A percentile compares a stretch with the other conserved stretches of the same genome.
These are phyloP conservation scores for Lepus timidus DNA, from an alignment of 2,113 vertebrate genomes.

Conservation along the genomic window DNA sequence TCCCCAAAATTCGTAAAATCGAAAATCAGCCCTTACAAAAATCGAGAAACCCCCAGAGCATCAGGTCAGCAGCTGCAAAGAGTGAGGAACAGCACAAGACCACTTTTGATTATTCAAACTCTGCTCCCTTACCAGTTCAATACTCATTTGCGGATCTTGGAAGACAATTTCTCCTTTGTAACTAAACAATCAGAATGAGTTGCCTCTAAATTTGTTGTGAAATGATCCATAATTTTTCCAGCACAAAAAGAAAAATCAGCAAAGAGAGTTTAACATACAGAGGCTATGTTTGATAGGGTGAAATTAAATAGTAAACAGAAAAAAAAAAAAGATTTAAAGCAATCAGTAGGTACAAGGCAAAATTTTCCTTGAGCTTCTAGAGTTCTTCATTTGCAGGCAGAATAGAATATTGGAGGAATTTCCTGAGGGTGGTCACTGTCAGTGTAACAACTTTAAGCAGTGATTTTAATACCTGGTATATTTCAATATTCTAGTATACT, in stretches of 20 bases:
- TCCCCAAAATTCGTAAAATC: constrained; percentile 37
- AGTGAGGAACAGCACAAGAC: constrained; percentile 5
- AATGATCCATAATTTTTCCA: constrained; percentile 1
- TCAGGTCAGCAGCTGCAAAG: not conserved
- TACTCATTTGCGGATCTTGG: not conserved
- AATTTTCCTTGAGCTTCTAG: constrained; percentile 18
- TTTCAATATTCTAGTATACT: not conserved
- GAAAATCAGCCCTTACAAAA: constrained; percentile 52
- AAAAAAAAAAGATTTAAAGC: not conserved
- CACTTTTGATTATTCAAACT: not conserved
- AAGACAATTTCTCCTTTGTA: constrained; percentile 46
- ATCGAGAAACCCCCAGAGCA: not conserved
- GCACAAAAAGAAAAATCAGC: constrained; percentile 10
- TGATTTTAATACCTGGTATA: not conserved
- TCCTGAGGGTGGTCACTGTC: not conserved
- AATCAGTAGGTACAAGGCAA: not conserved
- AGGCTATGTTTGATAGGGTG: not conserved
- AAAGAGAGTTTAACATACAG: not conserved
- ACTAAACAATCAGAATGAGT: not conserved
- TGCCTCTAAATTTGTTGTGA: constrained; percentile 20
- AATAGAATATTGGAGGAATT: not conserved
- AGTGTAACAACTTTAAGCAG: not conserved
- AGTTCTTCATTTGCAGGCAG: constrained; percentile 29
- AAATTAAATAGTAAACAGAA: not conserved
- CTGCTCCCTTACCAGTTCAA: constrained; percentile 33